These are phyloP conservation scores for Lamprologus callipterus DNA, from an alignment of 2,113 vertebrate genomes.

Conservation along the genomic window DNA sequence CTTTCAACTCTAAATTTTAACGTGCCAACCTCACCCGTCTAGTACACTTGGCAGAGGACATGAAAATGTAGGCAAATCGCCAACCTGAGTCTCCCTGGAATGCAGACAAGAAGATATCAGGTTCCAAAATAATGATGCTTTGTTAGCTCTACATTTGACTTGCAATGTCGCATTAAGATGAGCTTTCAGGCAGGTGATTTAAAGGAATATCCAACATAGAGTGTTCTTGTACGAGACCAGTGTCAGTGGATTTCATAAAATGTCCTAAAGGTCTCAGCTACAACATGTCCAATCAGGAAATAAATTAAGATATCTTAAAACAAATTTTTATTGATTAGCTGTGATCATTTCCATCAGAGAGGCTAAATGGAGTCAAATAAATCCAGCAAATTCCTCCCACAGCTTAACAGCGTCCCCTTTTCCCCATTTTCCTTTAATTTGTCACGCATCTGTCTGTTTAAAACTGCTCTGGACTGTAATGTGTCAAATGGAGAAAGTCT, in stretches of 20 bases:
- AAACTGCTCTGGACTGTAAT: not conserved
- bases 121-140: not conserved
- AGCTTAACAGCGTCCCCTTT: not conserved
- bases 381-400: not conserved
- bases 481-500: not conserved
- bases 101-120: not conserved
- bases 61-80: constrained; percentile 49
- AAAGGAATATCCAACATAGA: not conserved
- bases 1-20: not conserved
- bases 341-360: not conserved
- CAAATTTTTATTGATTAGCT: not conserved
- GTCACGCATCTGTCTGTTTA: not conserved
- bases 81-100: not conserved
- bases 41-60: not conserved
- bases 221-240: not conserved
- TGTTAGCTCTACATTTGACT: not conserved
- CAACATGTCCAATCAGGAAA: not conserved
- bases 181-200: not conserved
- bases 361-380: not conserved
- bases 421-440: not conserved
- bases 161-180: not conserved
- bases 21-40: not conserved
- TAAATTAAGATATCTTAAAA: not conserved
- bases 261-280: not conserved
- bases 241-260: not conserved